These are phyloP conservation scores for Perca flavescens DNA, from an alignment of 2,113 vertebrate genomes.

Conservation along the genomic window DNA sequence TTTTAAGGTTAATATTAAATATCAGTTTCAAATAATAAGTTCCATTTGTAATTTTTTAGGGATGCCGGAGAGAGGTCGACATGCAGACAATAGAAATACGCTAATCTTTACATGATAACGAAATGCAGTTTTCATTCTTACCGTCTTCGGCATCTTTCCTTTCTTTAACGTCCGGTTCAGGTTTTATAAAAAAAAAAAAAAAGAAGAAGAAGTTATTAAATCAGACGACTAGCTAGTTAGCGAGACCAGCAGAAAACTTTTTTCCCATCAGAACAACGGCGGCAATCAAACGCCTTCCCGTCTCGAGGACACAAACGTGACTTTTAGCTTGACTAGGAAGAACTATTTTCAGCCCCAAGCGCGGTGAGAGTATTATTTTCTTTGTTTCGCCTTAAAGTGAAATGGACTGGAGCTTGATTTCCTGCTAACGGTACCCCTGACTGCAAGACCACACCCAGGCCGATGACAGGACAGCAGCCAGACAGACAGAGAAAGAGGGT, in stretches of 20 bases:
- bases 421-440: slow-evolving; percentile 88
- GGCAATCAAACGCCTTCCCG: slow-evolving; percentile 58
- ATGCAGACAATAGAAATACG: neutral
- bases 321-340: slow-evolving; percentile 14
- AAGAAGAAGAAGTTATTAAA: slow-evolving; percentile 45
- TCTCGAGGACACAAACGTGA: slow-evolving; percentile 18
- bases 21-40: neutral
- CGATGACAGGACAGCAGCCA: slow-evolving; percentile 79
- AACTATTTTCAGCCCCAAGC: slow-evolving; percentile 27
- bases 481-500: slow-evolving; percentile 50
- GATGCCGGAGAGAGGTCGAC: neutral
- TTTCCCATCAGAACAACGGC: slow-evolving; percentile 84
- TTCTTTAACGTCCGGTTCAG: slow-evolving; percentile 39
- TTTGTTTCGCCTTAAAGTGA: slow-evolving; percentile 75
- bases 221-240: slow-evolving; percentile 48
- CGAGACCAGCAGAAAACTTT: slow-evolving; percentile 73
- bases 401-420: slow-evolving; percentile 72
- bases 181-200: slow-evolving; percentile 11
- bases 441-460: slow-evolving; percentile 89
- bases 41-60: fast-evolving
- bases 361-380: slow-evolving; percentile 34
- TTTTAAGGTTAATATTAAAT: neutral
- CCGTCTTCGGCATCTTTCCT: slow-evolving; percentile 86
- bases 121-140: slow-evolving; percentile 56
- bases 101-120: neutral